phyloP scores from a whole-genome alignment of 1,140 invertebrate species.

The Conus ventricosus region DNA sequence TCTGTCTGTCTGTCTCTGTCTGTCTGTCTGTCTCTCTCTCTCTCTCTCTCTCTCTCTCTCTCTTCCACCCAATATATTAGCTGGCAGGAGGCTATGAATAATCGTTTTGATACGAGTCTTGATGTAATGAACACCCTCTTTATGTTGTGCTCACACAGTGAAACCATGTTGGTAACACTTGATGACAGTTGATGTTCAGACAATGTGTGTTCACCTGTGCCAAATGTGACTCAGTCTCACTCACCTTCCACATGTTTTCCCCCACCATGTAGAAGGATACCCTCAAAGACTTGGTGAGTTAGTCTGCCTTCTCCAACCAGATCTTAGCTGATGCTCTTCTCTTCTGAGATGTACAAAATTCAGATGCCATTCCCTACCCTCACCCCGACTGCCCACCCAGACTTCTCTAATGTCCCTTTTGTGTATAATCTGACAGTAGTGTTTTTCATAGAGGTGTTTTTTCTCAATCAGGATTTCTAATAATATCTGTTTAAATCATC shows the following conservation, averaged over 20 bases:
- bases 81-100: too few relatives aligned
- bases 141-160: neutral
- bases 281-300: conserved; percentile 50
- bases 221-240: neutral
- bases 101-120: neutral
- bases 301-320: conserved; percentile 12
- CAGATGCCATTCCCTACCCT: neutral
- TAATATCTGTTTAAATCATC: neutral
- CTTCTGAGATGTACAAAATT: neutral
- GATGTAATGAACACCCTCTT: neutral
- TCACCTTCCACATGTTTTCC: conserved; percentile 29
- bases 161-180: neutral
- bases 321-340: conserved; percentile 1
- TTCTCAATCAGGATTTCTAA: too few relatives aligned
- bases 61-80: too few relatives aligned
- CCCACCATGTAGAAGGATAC: conserved; percentile 48
- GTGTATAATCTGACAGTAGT: too few relatives aligned
- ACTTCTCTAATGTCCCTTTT: too few relatives aligned
- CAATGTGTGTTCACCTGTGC: neutral
- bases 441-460: too few relatives aligned
- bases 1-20: too few relatives aligned
- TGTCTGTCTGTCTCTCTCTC: too few relatives aligned
- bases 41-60: too few relatives aligned
- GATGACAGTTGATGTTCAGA: neutral
- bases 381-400: too few relatives aligned